These are phyloP conservation scores for Drosophila subpulchrella DNA, from an alignment of 1,140 invertebrate species.

Conservation along the genomic window DNA sequence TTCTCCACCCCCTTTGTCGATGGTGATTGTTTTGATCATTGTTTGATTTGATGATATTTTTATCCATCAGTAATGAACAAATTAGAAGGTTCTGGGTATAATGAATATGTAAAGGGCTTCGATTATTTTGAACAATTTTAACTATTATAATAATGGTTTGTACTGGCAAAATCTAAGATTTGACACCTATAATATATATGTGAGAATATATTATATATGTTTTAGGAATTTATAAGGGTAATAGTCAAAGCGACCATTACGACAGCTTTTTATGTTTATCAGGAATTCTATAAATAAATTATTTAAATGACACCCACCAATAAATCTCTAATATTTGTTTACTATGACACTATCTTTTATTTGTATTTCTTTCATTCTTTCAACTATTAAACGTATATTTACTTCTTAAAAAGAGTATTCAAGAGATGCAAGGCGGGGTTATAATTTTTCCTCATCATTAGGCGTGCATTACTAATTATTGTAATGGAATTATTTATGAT, in stretches of 20 bases:
- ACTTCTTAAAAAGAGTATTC: background rate
- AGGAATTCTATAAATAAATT: background rate
- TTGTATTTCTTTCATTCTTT: background rate
- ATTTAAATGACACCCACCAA: background rate
- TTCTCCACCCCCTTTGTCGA: background rate
- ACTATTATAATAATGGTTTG: too few relatives aligned
- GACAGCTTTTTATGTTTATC: too few relatives aligned
- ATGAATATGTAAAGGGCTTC: background rate
- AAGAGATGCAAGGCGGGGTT: background rate
- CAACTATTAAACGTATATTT: background rate
- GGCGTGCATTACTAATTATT: conserved; percentile 73
- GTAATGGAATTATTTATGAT: conserved; percentile 78
- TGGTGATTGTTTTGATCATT: conserved; percentile 24
- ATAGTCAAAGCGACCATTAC: too few relatives aligned
- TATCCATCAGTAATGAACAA: conserved; percentile 12
- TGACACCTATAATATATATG: too few relatives aligned
- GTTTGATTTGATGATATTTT: conserved; percentile 36
- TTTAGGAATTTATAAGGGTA: too few relatives aligned
- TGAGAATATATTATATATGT: too few relatives aligned
- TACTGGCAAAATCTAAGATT: too few relatives aligned
- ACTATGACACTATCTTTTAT: background rate
- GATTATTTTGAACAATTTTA: background rate
- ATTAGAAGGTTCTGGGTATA: background rate
- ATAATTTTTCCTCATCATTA: conserved; percentile 54
- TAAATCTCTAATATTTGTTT: too few relatives aligned